phyloP scores from a whole-genome alignment of 2,888 invertebrate species.

The Panzeria rudis region DNA sequence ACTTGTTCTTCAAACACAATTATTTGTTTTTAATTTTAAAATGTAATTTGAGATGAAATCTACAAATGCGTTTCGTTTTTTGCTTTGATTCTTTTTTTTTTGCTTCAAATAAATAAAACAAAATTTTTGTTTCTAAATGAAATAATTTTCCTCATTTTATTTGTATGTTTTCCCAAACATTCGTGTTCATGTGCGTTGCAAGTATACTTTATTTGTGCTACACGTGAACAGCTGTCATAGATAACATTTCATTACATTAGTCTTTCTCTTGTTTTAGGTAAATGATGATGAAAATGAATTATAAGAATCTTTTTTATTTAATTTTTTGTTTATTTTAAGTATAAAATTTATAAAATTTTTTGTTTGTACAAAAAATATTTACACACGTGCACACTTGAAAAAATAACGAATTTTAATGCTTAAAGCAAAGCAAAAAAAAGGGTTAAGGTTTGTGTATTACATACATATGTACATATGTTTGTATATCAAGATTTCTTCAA shows the following conservation, averaged over 20 bases:
- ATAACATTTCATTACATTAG: constrained; percentile 64
- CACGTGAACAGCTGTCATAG: constrained; percentile 68
- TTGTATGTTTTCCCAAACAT: constrained; percentile 40
- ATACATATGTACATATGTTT: not conserved
- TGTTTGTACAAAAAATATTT: not conserved
- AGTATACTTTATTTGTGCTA: constrained; percentile 18
- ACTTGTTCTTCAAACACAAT: constrained; percentile 6
- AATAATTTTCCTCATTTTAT: constrained; percentile 40
- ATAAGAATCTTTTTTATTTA: constrained; percentile 21
- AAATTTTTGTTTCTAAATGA: constrained; percentile 50
- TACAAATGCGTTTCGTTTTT: constrained; percentile 39
- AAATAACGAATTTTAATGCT: constrained; percentile 30
- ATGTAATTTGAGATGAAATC: constrained; percentile 62
- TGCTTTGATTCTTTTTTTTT: constrained; percentile 5
- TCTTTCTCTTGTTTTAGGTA: constrained; percentile 40
- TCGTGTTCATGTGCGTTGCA: constrained; percentile 2
- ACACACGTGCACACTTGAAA: not conserved
- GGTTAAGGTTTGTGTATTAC: constrained; percentile 33
- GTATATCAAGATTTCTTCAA: constrained; percentile 3
- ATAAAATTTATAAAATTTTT: constrained; percentile 21
- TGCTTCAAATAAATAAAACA: constrained; percentile 55
- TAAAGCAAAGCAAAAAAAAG: constrained; percentile 13
- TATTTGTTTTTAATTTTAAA: constrained; percentile 46
- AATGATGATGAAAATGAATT: constrained; percentile 61
- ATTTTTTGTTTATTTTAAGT: constrained; percentile 22